Base-by-base conservation (phyloP, 2,888 invertebrate species). In the Macaria liturata region DNA sequence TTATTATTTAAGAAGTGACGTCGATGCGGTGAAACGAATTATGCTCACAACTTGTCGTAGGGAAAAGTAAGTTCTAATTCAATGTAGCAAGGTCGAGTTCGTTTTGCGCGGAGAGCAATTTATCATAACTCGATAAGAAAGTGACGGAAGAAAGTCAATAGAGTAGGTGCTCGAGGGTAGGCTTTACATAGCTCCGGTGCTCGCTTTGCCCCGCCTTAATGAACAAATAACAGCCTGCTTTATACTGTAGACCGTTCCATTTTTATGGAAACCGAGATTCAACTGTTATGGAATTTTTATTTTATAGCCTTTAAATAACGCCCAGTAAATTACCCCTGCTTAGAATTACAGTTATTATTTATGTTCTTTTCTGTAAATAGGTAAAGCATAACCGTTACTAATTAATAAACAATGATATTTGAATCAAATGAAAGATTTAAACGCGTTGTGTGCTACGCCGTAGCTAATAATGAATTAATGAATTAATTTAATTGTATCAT, bases 71-170 rank as follows among this genome's bases (percentile, higher is more conserved):
- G 72, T 70, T 84, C 67, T 20, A 20, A 40, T 4, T 3, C 32
- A 46, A 48, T 49, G 55, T 30, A 9, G 70, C 73, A 84, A 61
- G 62, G 81, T 75, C 62, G 57, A 52, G 61, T 80, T 80, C 76
- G 48, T 64, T n/a, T 63, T 71, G 75, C 56, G 47, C 46, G 42
- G 32, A 30, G 49, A 59, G 68, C 75, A 82, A 86, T 88, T 87
- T 88, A 84, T 89, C 87, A 89, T 91, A 89, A 88, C 88, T 84
- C 78, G 83, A 87, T 87, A 88, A 88, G 88, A 87, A 88, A 88
- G 86, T 88, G 88, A 84, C 88, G 88, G 89, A 90, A 90, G 90
- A 90, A 88, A 91, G 91, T 89, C 90, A 90, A 89, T 89, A 88
- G 86, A 87, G 83, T 86, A 86, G 89, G 87, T 86, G 88, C 86